These are phyloP conservation scores for human (Homo sapiens) DNA, from an alignment of 2,113 vertebrate species.

Conservation along the genomic window GRCh38 chr20:60243001-60243500, in stretches of 20 bases:
- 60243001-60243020: neutral
- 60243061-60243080: no score
- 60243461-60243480: neutral
- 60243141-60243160: neutral
- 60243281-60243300: neutral
- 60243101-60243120: no score
- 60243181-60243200: neutral
- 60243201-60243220: neutral
- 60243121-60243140: no score
- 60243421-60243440: no score
- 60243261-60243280: neutral
- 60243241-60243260: neutral
- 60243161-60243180: neutral
- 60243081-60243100: neutral
- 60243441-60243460: neutral
- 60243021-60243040: no score
- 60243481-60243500: neutral
- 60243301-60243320: neutral
- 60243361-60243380: fast-evolving
- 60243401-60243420: no score
- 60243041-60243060: neutral
- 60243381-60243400: neutral
- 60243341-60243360: neutral
- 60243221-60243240: neutral
- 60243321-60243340: fast-evolving